These are phyloP conservation scores for Circaetus cinerascens DNA, from an alignment of 2,113 vertebrate species.

Conservation along the genomic window DNA sequence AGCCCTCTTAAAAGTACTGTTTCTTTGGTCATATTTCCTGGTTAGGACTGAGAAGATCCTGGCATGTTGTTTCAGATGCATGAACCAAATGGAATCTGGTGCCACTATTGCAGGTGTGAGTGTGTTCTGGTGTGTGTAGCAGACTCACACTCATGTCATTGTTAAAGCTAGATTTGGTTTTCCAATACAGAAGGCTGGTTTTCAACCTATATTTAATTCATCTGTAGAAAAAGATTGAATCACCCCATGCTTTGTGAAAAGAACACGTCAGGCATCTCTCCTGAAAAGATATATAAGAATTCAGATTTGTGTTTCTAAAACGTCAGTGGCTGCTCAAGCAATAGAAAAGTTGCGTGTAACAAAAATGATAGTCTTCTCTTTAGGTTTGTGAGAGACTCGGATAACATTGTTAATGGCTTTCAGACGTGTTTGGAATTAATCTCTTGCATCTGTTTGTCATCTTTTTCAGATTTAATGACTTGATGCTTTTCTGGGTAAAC, in stretches of 20 bases:
- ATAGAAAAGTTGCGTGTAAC: neutral
- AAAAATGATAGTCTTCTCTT: neutral
- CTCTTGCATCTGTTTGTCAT: neutral
- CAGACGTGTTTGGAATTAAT: neutral
- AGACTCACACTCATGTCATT: neutral
- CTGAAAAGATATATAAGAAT: neutral
- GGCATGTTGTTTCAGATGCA: neutral
- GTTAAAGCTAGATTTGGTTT: neutral
- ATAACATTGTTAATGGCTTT: neutral
- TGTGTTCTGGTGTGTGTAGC: neutral
- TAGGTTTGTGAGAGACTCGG: neutral
- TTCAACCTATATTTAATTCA: neutral
- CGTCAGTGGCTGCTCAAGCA: neutral
- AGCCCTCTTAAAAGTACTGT: neutral
- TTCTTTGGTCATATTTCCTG: neutral
- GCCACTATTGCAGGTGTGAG: neutral
- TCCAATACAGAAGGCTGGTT: neutral
- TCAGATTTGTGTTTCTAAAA: neutral
- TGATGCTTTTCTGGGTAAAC: neutral
- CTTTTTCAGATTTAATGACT: slow-evolving; percentile 8
- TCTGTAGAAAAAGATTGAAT: neutral
- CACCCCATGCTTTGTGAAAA: neutral
- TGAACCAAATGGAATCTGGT: neutral
- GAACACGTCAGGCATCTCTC: neutral
- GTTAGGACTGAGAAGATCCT: neutral